Percentiles rank a stretch among this genome's conserved stretches.
Evolutionary conservation across 2,888 invertebrate genomes (phyloP).

Genomic region (Junonia oenone): DNA sequence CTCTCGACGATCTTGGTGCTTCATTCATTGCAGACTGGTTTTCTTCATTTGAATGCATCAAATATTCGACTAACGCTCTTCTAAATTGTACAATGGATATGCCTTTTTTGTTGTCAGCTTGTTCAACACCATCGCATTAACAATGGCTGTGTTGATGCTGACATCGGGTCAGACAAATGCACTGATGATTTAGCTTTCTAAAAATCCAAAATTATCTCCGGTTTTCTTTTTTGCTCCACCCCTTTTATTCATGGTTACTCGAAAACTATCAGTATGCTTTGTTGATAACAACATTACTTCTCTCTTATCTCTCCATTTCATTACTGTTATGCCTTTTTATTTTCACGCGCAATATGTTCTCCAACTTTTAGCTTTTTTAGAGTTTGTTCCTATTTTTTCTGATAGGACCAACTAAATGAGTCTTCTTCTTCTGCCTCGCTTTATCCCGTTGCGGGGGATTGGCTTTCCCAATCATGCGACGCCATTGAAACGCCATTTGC

Average conservation of each 20-base stretch:
- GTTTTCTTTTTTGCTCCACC: background rate
- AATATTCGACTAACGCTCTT: too few relatives aligned
- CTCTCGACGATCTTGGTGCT: too few relatives aligned
- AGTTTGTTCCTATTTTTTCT: background rate
- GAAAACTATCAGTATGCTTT: constrained; percentile 33
- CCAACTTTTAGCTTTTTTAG: constrained; percentile 24
- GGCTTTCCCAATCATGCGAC: too few relatives aligned
- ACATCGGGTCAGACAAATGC: constrained; percentile 43
- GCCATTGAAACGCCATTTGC: too few relatives aligned
- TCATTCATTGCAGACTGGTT: too few relatives aligned
- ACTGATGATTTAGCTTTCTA: constrained; percentile 43
- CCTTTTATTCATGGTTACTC: too few relatives aligned
- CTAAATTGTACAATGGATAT: background rate
- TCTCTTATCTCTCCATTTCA: constrained; percentile 35
- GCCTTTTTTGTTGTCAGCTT: background rate
- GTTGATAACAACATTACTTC: constrained; percentile 38
- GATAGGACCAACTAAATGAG: too few relatives aligned
- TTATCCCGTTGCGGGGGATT: too few relatives aligned
- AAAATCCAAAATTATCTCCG: constrained; percentile 37
- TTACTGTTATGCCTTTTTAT: constrained; percentile 35
- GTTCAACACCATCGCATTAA: constrained; percentile 25
- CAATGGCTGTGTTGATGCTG: constrained; percentile 35
- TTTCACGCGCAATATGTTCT: constrained; percentile 35
- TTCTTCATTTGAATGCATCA: too few relatives aligned
- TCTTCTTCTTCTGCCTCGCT: too few relatives aligned